A percentile compares a stretch with the other conserved stretches of the same genome.
Conservation (phyloP, 1,140 invertebrate genomes). For the Campoletis sonorensis region DNA sequence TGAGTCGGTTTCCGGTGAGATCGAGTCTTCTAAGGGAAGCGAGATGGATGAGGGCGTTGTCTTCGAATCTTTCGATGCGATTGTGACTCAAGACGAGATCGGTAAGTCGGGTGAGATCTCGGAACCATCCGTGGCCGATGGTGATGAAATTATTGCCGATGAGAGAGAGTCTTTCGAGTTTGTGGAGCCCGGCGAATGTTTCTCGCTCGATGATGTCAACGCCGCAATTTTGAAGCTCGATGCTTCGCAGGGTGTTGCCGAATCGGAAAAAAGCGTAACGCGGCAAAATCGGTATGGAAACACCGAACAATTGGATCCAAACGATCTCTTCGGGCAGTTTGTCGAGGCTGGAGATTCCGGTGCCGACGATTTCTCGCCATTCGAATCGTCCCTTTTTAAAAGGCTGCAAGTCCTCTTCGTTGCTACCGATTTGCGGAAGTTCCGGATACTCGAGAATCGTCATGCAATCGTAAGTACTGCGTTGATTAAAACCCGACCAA, state of each 20-base stretch:
- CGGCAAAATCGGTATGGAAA: constrained; percentile 53
- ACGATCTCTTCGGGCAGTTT: constrained; percentile 60
- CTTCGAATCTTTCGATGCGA: constrained; percentile 57
- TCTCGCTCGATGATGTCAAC: constrained; percentile 58
- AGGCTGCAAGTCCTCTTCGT: constrained; percentile 3
- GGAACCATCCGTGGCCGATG: constrained; percentile 58
- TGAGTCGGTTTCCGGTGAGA: constrained; percentile 55
- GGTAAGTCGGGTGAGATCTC: constrained; percentile 58
- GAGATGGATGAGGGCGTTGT: constrained; percentile 49
- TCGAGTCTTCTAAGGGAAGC: constrained; percentile 54
- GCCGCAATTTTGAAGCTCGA: constrained; percentile 57
- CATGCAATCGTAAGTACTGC: constrained; percentile 49
- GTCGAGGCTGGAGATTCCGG: constrained; percentile 51
- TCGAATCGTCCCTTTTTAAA: constrained; percentile 41
- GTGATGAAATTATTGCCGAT: constrained; percentile 54
- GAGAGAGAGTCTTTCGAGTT: constrained; percentile 58
- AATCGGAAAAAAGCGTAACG: constrained; percentile 64
- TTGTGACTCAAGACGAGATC: constrained; percentile 58
- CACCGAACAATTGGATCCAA: constrained; percentile 60
- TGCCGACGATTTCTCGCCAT: constrained; percentile 41
- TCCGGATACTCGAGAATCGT: constrained; percentile 45
- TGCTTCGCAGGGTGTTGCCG: constrained; percentile 62
- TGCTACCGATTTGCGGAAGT: constrained; percentile 23
- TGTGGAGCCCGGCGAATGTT: constrained; percentile 64
- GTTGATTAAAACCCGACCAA: not conserved